These are phyloP conservation scores for Penaeus indicus DNA, from an alignment of 1,140 invertebrate genomes.

Conservation along the genomic window DNA sequence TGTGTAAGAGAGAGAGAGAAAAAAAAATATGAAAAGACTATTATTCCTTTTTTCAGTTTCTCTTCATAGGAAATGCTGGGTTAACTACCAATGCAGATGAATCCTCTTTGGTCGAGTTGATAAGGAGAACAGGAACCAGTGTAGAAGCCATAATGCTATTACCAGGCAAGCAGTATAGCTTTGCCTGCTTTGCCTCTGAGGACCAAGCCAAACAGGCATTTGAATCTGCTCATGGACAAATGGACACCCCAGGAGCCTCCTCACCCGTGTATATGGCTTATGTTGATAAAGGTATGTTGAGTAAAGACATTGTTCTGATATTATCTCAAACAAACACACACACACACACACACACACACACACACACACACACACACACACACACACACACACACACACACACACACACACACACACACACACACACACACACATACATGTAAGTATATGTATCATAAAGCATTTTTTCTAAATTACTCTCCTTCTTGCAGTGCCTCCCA, in stretches of 20 bases:
- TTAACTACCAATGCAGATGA: conserved; percentile 79
- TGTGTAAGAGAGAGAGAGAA: no score
- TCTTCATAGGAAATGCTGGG: conserved; percentile 82
- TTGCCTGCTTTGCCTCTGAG: conserved; percentile 75
- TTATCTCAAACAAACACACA: not conserved
- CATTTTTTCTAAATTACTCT: not conserved
- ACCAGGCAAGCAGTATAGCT: conserved; percentile 82
- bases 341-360: no score
- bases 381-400: no score
- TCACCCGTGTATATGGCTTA: conserved; percentile 78
- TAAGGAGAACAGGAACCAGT: conserved; percentile 73
- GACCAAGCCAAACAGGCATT: conserved; percentile 73
- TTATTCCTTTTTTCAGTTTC: conserved; percentile 32
- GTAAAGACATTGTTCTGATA: not conserved
- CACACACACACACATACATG: no score
- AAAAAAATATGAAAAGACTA: no score
- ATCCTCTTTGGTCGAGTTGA: conserved; percentile 74
- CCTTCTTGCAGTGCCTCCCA: conserved; percentile 56
- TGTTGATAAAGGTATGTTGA: conserved; percentile 73
- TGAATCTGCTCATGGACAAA: conserved; percentile 73
- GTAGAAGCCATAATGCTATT: conserved; percentile 77
- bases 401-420: no score
- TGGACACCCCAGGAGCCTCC: conserved; percentile 72
- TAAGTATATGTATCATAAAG: no score
- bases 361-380: no score